Percentiles rank a stretch among this genome's conserved stretches.
These are phyloP conservation scores for Temnothorax rugatulus DNA, from an alignment of 2,888 invertebrate species.

Conservation along the genomic window DNA sequence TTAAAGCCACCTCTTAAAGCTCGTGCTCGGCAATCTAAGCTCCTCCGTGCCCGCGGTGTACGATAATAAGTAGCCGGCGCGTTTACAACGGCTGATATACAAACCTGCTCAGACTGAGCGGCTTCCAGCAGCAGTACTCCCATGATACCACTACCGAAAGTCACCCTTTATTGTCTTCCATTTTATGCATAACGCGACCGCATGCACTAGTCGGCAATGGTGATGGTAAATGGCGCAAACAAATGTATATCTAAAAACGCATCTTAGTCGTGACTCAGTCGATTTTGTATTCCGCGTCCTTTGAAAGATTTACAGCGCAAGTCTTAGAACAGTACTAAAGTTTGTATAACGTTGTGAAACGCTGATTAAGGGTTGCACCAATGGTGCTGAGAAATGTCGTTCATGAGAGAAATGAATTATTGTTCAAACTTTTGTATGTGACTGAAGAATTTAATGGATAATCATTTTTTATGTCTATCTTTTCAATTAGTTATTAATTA, in stretches of 20 bases:
- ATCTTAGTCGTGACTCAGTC: conserved; percentile 7
- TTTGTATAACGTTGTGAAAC: neutral
- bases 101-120: conserved; percentile 56
- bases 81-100: conserved; percentile 40
- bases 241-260: conserved; percentile 17
- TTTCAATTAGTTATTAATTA: neutral
- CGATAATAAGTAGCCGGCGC: conserved; percentile 64
- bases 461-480: neutral
- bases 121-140: conserved; percentile 52
- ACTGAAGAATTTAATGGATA: neutral
- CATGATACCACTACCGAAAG: conserved; percentile 46
- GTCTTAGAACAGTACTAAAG: neutral
- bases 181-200: neutral
- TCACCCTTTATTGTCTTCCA: conserved; percentile 24
- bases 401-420: neutral
- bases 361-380: neutral
- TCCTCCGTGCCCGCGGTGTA: conserved; percentile 27
- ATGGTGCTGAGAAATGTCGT: neutral
- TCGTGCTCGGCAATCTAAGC: conserved; percentile 46
- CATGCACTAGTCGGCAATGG: neutral
- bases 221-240: conserved; percentile 18
- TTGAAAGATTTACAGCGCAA: neutral
- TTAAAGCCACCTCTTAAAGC: conserved; percentile 62
- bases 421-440: neutral
- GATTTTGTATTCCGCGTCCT: neutral